These are phyloP conservation scores for Alexandromys fortis DNA, from an alignment of 2,113 vertebrate species.

Conservation along the genomic window DNA sequence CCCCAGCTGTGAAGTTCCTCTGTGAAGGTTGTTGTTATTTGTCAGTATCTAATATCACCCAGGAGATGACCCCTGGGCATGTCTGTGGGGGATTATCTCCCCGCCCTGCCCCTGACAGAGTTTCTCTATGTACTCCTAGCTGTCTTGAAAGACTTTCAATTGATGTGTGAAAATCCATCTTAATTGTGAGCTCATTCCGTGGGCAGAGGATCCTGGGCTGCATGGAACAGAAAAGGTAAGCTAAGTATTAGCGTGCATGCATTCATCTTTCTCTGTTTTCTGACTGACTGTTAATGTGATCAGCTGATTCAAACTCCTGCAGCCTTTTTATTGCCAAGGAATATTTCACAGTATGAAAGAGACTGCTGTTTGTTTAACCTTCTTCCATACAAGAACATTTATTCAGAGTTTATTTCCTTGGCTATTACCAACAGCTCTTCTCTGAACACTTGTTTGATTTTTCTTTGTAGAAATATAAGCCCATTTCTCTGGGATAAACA, in stretches of 20 bases:
- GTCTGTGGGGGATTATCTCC: not conserved
- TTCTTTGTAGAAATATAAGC: not conserved
- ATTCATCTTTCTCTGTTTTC: not conserved
- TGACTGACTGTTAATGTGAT: not conserved
- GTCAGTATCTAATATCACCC: not conserved
- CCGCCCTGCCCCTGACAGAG: fast-evolving
- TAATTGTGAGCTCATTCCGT: not conserved
- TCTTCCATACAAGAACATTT: not conserved
- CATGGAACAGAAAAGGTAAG: not conserved
- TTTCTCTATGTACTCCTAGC: not conserved
- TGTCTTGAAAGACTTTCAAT: not conserved
- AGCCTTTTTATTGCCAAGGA: not conserved
- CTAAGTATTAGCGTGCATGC: not conserved
- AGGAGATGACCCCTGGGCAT: not conserved
- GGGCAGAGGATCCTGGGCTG: not conserved
- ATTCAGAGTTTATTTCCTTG: not conserved
- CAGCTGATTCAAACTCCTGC: not conserved
- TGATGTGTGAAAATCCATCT: not conserved
- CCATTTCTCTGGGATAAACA: not conserved
- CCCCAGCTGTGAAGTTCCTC: not conserved
- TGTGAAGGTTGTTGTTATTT: not conserved
- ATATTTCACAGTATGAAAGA: too few relatives aligned
- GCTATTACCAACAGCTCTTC: not conserved
- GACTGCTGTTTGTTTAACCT: not conserved
- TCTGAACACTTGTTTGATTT: not conserved